Evolutionary conservation across 2,888 invertebrate species (phyloP).

Genomic region (Uloborus plumipes): DNA sequence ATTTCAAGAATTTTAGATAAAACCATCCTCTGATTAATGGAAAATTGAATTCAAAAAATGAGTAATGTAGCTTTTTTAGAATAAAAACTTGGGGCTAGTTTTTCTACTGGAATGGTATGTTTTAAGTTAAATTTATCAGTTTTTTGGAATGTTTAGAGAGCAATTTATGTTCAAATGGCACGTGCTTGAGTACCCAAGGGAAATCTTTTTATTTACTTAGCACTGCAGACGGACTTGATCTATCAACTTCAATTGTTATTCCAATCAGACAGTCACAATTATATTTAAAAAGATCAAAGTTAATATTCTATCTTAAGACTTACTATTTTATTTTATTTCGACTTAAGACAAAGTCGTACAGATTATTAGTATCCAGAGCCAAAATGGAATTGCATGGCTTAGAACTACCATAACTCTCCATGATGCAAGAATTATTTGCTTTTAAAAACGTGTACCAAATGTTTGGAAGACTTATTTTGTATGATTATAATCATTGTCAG

Average conservation of each 20-base stretch:
- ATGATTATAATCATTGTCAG: background rate
- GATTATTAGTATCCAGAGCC: conserved; percentile 8
- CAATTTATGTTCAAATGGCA: background rate
- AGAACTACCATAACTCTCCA: background rate
- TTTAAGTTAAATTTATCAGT: background rate
- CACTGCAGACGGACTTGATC: background rate
- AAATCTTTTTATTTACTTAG: background rate
- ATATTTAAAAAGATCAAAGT: background rate
- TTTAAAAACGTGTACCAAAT: conserved; percentile 1
- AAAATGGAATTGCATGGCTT: background rate
- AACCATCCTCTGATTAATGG: background rate
- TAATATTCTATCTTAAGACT: background rate
- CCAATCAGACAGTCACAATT: background rate
- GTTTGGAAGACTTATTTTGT: background rate
- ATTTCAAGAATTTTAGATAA: background rate
- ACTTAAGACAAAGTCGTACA: conserved; percentile 7
- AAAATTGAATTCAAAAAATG: conserved; percentile 1
- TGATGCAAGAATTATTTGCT: conserved; percentile 14
- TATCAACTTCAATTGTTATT: background rate
- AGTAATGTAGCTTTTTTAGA: background rate
- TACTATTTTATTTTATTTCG: background rate
- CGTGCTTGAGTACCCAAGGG: background rate
- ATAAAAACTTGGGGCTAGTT: background rate
- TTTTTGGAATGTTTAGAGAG: background rate
- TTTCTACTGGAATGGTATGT: background rate